phyloP scores from a whole-genome alignment of 2,888 invertebrate species.

The Copidosoma aretas region DNA sequence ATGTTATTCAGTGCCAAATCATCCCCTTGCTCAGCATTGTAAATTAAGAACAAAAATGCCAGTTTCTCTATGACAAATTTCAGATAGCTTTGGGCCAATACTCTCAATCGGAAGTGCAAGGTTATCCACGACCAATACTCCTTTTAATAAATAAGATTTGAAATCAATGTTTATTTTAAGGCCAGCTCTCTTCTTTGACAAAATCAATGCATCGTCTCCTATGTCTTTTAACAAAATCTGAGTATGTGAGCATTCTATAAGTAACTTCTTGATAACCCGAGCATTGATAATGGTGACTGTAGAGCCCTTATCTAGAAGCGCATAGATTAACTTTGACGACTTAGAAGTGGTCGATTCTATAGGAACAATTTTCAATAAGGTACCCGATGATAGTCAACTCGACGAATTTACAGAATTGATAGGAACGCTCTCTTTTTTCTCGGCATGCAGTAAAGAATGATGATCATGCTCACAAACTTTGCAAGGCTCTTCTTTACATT shows the following conservation, averaged over 20 bases:
- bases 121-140: not conserved
- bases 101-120: not conserved
- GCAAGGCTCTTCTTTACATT: not conserved
- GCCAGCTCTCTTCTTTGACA: not conserved
- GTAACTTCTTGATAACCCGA: not conserved
- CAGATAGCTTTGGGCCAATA: not conserved
- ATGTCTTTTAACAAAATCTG: constrained; percentile 8
- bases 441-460: too few species aligned
- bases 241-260: not conserved
- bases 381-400: too few species aligned
- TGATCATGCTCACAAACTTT: not conserved
- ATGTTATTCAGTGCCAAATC: too few species aligned
- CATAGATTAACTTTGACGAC: not conserved
- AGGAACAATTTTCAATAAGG: not conserved
- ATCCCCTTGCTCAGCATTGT: too few species aligned
- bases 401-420: too few species aligned
- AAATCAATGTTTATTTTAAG: not conserved
- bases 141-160: not conserved
- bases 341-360: not conserved
- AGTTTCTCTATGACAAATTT: not conserved
- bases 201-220: not conserved
- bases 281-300: constrained; percentile 8
- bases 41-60: not conserved
- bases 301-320: constrained; percentile 18
- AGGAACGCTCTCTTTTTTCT: too few species aligned